Base-by-base conservation (phyloP, 1,140 invertebrate species). In the Liolophura sinensis region DNA sequence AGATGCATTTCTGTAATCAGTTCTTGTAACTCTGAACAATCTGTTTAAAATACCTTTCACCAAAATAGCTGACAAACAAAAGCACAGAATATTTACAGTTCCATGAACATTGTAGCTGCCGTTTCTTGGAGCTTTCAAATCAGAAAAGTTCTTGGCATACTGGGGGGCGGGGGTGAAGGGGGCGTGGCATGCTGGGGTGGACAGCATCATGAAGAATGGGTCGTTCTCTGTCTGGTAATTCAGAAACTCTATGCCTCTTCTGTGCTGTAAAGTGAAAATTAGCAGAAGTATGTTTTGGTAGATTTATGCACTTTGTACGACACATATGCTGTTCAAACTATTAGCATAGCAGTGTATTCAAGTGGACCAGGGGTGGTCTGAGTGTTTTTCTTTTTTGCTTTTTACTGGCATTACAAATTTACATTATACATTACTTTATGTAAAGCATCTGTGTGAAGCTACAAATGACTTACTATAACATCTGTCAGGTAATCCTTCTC, bases 191-290 rank as follows among this genome's bases (percentile, higher is more conserved):
- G 93, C 92, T 22, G 94, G 93, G 0, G 93, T 90, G 3, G 93
- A 89, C 12, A 95, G 72, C 70, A 94, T 90, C 89, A 94, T 93
- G 49, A 96, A 89, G 77, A 96, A 94, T 15, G 91, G 90, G 14
- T 81, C 49, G 0, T 60, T 65, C 14, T 64, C 56, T 50, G 67
- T 66, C 52, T 76, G 70, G 63, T 6, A 60, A 70, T 67, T 69
- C 70, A 78, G 79, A 78, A 93, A 93, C 7, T 87, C 76, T 47
- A 86, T 71, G 4, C 89, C 88, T 61, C 87, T 85, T 59, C 86
- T 76, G 65, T 80, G 85, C 89, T 90, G 71, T 22, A 84, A 82
- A 72, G 73, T 60, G 65, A 69, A 80, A 87, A 20, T 40, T 24
- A 24, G 55, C 49, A 25, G 20, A 24, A 11, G 24, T 9, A 59